Percentiles rank a stretch among this genome's conserved stretches.
Conservation (phyloP, 2,888 invertebrate species). For the Xestia c-nigrum region DNA sequence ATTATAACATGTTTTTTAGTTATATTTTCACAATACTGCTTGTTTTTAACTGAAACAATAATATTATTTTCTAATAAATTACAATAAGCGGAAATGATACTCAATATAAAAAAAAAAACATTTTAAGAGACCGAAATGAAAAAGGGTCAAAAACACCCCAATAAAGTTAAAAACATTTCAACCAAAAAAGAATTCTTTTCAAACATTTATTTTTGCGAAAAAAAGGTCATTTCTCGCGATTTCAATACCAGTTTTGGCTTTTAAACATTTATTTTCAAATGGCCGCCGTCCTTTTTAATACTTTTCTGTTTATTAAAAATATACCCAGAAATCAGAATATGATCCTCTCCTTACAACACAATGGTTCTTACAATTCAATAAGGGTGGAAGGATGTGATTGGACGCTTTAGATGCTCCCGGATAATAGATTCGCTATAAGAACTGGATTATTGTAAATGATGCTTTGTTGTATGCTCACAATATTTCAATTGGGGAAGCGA, state of each 20-base stretch:
- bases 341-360: slow-evolving; percentile 60
- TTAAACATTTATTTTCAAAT: slow-evolving; percentile 62
- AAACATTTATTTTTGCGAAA: slow-evolving; percentile 34
- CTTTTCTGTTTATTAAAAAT: slow-evolving; percentile 67
- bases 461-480: slow-evolving; percentile 59
- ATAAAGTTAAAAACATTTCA: slow-evolving; percentile 16
- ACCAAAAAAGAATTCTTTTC: slow-evolving; percentile 31
- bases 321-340: slow-evolving; percentile 61
- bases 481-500: slow-evolving; percentile 43
- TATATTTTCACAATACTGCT: background rate
- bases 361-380: slow-evolving; percentile 67
- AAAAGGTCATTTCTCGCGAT: slow-evolving; percentile 33
- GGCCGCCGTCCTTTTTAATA: slow-evolving; percentile 37
- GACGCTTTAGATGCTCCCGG: slow-evolving; percentile 33
- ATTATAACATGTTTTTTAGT: background rate
- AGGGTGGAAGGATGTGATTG: slow-evolving; percentile 56
- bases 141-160: background rate
- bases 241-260: slow-evolving; percentile 58
- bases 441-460: slow-evolving; percentile 59
- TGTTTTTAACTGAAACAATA: background rate
- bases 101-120: background rate
- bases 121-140: background rate
- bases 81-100: background rate
- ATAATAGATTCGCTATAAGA: slow-evolving; percentile 57
- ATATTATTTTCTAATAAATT: background rate